Percentiles rank a stretch among this genome's conserved stretches.
Evolutionary conservation across 1,140 invertebrate genomes (phyloP).

Genomic region (Drosophila yakuba): DNA sequence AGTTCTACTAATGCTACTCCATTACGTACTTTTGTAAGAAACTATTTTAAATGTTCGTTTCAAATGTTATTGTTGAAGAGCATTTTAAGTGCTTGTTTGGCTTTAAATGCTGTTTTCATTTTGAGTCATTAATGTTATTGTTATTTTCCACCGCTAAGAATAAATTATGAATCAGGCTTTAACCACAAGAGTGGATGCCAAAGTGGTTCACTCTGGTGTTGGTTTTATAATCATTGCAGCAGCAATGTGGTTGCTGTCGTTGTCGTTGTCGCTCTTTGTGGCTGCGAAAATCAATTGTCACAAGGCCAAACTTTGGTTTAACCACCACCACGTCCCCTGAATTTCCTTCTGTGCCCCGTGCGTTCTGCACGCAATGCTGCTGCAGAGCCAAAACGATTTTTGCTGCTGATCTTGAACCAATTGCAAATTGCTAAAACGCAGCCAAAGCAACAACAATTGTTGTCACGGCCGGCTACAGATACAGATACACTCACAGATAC

Average conservation of each 20-base stretch:
- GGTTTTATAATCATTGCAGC: constrained; percentile 7
- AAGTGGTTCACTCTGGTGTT: constrained; percentile 47
- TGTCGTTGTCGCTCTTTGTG: constrained; percentile 38
- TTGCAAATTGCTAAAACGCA: constrained; percentile 73
- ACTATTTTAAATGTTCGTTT: not conserved
- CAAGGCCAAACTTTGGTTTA: constrained; percentile 40
- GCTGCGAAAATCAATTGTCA: constrained; percentile 59
- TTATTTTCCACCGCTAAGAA: constrained; percentile 43
- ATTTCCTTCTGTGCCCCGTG: not conserved
- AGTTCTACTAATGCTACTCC: no score
- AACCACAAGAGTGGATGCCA: constrained; percentile 49
- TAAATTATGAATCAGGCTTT: constrained; percentile 55
- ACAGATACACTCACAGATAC: constrained; percentile 8
- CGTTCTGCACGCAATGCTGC: constrained; percentile 33
- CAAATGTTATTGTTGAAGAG: not conserved
- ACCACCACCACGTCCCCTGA: not conserved
- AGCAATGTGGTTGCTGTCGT: not conserved
- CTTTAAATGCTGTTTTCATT: constrained; percentile 10
- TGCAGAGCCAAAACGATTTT: constrained; percentile 39
- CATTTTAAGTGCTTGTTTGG: constrained; percentile 7
- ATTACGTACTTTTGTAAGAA: not conserved
- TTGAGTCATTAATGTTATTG: constrained; percentile 23
- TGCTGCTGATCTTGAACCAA: constrained; percentile 78
- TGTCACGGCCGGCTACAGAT: constrained; percentile 60
- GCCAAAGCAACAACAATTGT: constrained; percentile 26